phyloP scores from a whole-genome alignment of 2,797 vertebrate genomes.

The Myotis pilosus region DNA sequence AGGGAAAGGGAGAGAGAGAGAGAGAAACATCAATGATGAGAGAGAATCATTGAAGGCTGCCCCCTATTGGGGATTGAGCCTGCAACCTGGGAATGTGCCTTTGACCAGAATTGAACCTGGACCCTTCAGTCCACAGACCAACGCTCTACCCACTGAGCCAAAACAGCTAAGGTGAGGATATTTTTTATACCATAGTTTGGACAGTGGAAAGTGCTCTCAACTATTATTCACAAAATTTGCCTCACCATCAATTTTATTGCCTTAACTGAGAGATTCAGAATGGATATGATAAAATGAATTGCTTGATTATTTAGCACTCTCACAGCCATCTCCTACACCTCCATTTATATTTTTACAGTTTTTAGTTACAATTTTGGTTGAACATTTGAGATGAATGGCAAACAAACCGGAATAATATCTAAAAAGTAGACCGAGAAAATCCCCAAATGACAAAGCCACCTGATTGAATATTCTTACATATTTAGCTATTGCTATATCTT shows the following conservation, averaged over 20 bases:
- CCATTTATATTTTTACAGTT: neutral
- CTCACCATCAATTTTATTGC: slow-evolving; percentile 11
- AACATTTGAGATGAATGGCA: neutral
- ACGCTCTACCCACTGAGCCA: too few species aligned
- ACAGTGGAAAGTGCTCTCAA: neutral
- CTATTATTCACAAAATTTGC: neutral
- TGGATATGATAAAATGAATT: slow-evolving; percentile 14
- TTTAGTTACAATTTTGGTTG: neutral
- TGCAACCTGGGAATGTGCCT: too few species aligned
- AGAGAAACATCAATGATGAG: too few species aligned
- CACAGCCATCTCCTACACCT: neutral
- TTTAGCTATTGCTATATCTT: neutral
- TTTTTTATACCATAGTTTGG: neutral
- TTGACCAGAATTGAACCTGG: too few species aligned
- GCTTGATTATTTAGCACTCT: neutral
- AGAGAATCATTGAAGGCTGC: too few species aligned
- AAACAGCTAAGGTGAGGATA: neutral
- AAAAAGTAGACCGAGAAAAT: neutral
- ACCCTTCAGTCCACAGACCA: too few species aligned
- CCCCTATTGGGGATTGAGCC: too few species aligned
- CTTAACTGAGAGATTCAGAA: neutral
- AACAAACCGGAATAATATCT: neutral
- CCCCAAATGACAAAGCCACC: neutral
- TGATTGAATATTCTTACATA: slow-evolving; percentile 34
- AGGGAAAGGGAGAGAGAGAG: too few species aligned